Percentiles rank a stretch among this genome's conserved stretches.
These are phyloP conservation scores for Chymomyza caudatula DNA, from an alignment of 2,888 invertebrate genomes.

Conservation along the genomic window DNA sequence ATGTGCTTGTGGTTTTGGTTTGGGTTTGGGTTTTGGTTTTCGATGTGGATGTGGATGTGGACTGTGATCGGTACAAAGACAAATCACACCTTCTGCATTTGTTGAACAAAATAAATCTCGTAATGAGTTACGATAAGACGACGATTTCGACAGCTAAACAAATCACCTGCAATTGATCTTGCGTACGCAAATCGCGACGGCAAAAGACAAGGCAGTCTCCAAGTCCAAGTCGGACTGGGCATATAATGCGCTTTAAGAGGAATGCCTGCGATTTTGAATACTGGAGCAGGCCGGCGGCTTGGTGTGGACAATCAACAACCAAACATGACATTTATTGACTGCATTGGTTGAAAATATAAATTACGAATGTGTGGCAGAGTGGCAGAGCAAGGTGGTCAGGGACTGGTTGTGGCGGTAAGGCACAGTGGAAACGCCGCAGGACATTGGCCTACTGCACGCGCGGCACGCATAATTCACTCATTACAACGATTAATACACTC, in stretches of 20 bases:
- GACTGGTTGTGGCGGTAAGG: not conserved
- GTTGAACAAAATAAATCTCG: slow-evolving; percentile 79
- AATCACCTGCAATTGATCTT: slow-evolving; percentile 79
- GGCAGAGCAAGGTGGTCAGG: not conserved
- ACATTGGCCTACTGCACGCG: slow-evolving; percentile 57
- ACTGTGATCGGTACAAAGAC: slow-evolving; percentile 74
- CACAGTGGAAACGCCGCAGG: slow-evolving; percentile 50
- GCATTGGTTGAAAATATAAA: slow-evolving; percentile 68
- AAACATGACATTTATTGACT: slow-evolving; percentile 77
- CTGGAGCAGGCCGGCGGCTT: slow-evolving; percentile 51
- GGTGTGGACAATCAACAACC: slow-evolving; percentile 70
- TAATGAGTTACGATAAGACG: slow-evolving; percentile 79
- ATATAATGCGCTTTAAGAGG: slow-evolving; percentile 62
- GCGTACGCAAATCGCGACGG: slow-evolving; percentile 58
- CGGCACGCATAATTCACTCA: slow-evolving; percentile 60
- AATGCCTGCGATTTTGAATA: slow-evolving; percentile 70
- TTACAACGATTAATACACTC: slow-evolving; percentile 53
- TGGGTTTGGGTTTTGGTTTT: not conserved
- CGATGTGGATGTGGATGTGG: not conserved
- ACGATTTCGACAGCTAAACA: slow-evolving; percentile 78
- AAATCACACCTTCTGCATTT: slow-evolving; percentile 78
- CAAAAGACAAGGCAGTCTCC: slow-evolving; percentile 19
- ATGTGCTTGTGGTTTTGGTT: not conserved
- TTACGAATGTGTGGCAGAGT: slow-evolving; percentile 53
- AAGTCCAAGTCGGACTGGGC: slow-evolving; percentile 15